Percentiles rank a stretch among this genome's conserved stretches.
Evolutionary conservation across 2,113 vertebrate species (phyloP).

Genomic region (Charina bottae): DNA sequence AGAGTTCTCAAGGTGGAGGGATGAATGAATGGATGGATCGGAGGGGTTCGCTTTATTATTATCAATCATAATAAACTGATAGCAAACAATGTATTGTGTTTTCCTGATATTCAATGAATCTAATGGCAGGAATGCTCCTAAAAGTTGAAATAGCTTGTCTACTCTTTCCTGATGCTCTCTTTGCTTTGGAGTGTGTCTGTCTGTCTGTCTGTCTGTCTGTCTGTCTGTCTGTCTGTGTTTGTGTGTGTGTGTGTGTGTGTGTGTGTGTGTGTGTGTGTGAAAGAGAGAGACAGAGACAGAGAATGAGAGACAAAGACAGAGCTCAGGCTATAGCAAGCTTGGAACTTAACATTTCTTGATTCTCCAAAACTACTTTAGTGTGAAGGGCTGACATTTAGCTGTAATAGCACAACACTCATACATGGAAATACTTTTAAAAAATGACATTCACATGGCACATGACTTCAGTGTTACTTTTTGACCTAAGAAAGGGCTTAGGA

Average conservation of each 20-base stretch:
- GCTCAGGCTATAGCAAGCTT: not conserved
- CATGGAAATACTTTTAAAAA: not conserved
- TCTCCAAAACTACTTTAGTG: not conserved
- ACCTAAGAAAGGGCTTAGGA: not conserved
- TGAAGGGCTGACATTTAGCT: not conserved
- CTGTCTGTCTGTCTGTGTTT: not conserved
- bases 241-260: not conserved
- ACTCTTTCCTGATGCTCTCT: not conserved
- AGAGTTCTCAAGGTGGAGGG: not conserved
- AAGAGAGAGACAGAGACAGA: too few relatives aligned
- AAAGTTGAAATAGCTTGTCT: not conserved
- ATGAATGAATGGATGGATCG: not conserved
- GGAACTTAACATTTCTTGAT: not conserved
- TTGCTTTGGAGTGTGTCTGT: not conserved
- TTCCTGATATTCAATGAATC: not conserved
- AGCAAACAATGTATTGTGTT: not conserved
- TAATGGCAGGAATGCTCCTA: not conserved
- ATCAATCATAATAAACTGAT: not conserved
- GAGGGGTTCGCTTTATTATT: not conserved
- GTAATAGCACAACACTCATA: not conserved
- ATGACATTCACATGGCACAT: not conserved
- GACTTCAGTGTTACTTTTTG: not conserved
- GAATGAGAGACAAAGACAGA: too few relatives aligned
- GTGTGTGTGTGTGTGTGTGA: not conserved
- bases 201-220: too few relatives aligned